Evolutionary conservation across 2,888 invertebrate species (phyloP), one percentile per base, ranked within the genome.

Genomic region (Dinocampus coccinellae): DNA sequence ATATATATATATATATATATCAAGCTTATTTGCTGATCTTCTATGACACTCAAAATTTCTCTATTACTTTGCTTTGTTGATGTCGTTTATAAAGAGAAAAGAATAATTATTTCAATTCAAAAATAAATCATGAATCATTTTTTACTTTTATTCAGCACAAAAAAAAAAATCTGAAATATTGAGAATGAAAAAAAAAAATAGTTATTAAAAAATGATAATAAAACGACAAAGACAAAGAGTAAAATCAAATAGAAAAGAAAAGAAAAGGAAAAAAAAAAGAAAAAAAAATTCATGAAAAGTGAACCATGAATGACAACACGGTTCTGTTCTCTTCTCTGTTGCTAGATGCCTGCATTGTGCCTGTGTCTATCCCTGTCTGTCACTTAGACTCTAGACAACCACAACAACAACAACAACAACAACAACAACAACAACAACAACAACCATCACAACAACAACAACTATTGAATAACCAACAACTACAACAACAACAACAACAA

Each of bases 311-410:
- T 87, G 87, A 87, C 87, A 87, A 87, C 87, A 87, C 87, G 87
- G 82, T 87, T 85, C 87, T 87, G 87, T 87, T 87, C 87, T 87
- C 87, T 94, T 95, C 94, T 95, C 93, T 94, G 95, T 95, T 94
- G 94, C 94, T 95, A 95, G 95, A 95, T 95, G 94, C 94, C 94
- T 95, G 95, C 94, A 87, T 87, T 87, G 87, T 87, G 87, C 87
- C 87, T 87, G 87, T 87, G 87, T 87, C 87, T 87, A 86, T 87
- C 87, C 86, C 87, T 87, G 87, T 87, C 87, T 87, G 87, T 87
- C 87, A 87, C 87, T 87, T 87, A 87, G 87, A 87, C 87, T 87
- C 87, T 87, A 87, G 87, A 87, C 87, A 87, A 87, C 85, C 79
- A 84, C 84, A 83, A 78, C 79, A 76, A 79, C 79, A 73, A 75